Base-by-base conservation (phyloP, 2,888 invertebrate genomes). In the Volucella inanis region DNA sequence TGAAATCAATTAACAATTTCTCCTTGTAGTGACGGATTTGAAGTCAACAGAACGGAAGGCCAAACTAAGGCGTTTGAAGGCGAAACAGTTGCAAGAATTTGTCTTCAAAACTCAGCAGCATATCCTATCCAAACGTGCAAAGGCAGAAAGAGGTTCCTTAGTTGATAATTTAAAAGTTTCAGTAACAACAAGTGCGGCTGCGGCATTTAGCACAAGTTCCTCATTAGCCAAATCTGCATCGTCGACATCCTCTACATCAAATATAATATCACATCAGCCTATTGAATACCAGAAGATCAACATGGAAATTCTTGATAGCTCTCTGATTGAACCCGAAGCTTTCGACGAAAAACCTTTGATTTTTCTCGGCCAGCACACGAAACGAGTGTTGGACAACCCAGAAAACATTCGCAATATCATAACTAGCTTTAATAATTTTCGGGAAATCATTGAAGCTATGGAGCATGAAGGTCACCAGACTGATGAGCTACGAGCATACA, bases 11-110 rank as follows among this genome's bases (percentile, higher is more conserved):
- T 9, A 31, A 61, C 8, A 31, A 38, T 9, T 75, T 45, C 10
- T 15, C 57, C 72, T 65, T 90, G 77, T 88, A 96, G 96, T 96
- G 75, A 94, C 94, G 43, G 93, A 94, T 59, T 92, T 93, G 71
- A 93, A 93, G 4, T 94, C 94, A 89, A 94, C 92, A 65, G 94
- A 95, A 92, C 94, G 94, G 15, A 95, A 94, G 90, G 95, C 96
- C 1, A 93, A 94, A 15, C 94, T 96, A 11, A 94, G 94, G 87
- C 95, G 94, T 88, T 91, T 96, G 43, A 94, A 93, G 88, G 94
- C 95, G 8, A 93, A 93, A 68, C 95, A 96, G 89, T 90, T 96
- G 6, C 94, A 95, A 12, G 93, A 94, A 86, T 93, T 96, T 74
- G 94, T 95, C 90, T 90, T 93, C 57, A 93, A 93, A 88, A 90